Evolutionary conservation across 2,797 vertebrate species (phyloP).

Genomic region (Aldrovandia affinis): DNA sequence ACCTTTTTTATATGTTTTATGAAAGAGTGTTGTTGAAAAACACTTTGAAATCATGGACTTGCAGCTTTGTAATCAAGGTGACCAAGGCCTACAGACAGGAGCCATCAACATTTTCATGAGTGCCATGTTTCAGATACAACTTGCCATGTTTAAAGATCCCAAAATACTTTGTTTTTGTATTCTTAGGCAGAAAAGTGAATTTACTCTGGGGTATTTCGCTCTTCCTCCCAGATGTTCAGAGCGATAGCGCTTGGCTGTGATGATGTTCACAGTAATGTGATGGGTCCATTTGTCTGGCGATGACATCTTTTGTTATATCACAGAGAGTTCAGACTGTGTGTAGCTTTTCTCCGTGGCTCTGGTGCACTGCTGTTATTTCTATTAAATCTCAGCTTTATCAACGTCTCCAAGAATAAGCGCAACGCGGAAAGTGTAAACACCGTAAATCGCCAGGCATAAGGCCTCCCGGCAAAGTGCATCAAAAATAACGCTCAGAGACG

Average conservation of each 20-base stretch:
- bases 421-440: neutral
- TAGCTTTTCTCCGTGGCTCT: neutral
- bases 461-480: slow-evolving; percentile 37
- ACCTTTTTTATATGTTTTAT: too few relatives aligned
- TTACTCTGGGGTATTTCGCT: neutral
- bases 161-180: neutral
- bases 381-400: neutral
- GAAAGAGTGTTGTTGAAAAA: neutral
- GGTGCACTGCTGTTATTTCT: neutral
- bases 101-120: neutral
- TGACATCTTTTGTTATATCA: neutral
- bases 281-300: neutral
- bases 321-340: neutral
- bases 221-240: neutral
- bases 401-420: neutral
- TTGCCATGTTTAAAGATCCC: neutral
- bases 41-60: neutral
- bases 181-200: neutral
- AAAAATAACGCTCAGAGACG: slow-evolving; percentile 40
- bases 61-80: neutral
- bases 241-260: neutral
- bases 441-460: neutral
- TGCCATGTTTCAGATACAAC: neutral
- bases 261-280: neutral
- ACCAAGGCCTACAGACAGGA: neutral